A percentile compares a stretch with the other conserved stretches of the same genome.
These are phyloP conservation scores for Ardeotis arabs DNA, from an alignment of 2,113 vertebrate species.

Conservation along the genomic window DNA sequence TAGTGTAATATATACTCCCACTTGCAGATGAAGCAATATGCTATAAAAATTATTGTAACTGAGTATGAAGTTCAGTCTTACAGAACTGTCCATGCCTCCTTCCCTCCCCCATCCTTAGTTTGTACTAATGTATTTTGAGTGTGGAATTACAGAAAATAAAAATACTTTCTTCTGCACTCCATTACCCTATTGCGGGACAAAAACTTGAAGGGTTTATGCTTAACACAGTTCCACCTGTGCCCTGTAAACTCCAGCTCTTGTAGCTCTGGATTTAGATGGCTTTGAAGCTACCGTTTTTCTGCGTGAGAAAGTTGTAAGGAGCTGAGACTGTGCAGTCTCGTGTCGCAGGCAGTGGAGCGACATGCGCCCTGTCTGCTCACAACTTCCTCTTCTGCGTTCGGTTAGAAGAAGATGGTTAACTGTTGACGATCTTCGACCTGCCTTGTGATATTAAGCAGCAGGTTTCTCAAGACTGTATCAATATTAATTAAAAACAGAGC, in stretches of 20 bases:
- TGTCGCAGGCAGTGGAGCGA: background rate
- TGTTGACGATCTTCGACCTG: conserved; percentile 46
- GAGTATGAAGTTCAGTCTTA: background rate
- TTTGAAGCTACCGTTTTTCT: background rate
- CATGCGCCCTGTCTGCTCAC: background rate
- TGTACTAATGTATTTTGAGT: background rate
- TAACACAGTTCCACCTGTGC: background rate
- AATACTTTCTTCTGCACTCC: background rate
- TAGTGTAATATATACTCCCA: conserved; percentile 37
- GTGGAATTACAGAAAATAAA: background rate
- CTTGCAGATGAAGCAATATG: conserved; percentile 37
- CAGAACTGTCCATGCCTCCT: background rate
- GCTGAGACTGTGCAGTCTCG: background rate
- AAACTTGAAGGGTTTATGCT: background rate
- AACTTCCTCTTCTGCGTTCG: conserved; percentile 39
- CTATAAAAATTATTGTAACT: background rate
- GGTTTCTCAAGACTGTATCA: conserved; percentile 40
- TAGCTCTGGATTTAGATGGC: background rate
- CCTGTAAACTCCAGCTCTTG: background rate
- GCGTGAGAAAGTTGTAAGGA: background rate
- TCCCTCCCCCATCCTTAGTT: background rate
- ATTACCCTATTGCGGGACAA: background rate
- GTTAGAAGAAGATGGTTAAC: background rate
- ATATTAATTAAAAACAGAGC: conserved; percentile 60
- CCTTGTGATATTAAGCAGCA: conserved; percentile 32